A percentile compares a stretch with the other conserved stretches of the same genome.
These are phyloP conservation scores for Dermatemys mawii DNA, from an alignment of 2,113 vertebrate species.

Conservation along the genomic window DNA sequence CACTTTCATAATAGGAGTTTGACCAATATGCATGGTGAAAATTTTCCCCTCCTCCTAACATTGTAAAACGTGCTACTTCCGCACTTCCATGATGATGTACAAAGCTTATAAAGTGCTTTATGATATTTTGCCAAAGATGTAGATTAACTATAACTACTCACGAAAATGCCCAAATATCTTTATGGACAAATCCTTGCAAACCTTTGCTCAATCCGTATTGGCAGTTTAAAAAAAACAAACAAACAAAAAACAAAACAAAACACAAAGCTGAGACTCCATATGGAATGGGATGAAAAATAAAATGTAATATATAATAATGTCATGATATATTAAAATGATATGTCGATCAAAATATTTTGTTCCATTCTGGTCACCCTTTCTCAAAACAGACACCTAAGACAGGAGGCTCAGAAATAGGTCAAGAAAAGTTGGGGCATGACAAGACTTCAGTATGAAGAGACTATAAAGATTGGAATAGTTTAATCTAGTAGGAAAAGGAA, in stretches of 20 bases:
- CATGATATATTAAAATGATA: rapidly evolving
- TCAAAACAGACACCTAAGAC: not conserved
- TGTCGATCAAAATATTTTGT: not conserved
- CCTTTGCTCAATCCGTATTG: not conserved
- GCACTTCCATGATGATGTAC: not conserved
- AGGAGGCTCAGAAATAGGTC: not conserved
- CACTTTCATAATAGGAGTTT: not conserved
- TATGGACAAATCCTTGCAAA: not conserved
- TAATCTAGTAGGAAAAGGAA: not conserved
- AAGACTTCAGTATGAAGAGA: not conserved
- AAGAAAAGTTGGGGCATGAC: not conserved
- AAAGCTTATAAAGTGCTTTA: not conserved
- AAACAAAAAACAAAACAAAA: not conserved
- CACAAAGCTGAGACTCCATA: not conserved
- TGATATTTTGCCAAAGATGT: not conserved
- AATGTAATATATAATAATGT: not conserved
- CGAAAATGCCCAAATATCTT: not conserved
- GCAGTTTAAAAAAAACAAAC: not conserved
- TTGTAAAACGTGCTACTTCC: not conserved
- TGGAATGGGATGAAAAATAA: not conserved
- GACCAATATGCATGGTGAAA: not conserved
- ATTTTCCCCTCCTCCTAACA: not conserved
- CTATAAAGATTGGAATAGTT: not conserved
- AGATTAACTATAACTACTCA: not conserved
- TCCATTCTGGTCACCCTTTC: not conserved